Percentiles rank a stretch among this genome's conserved stretches.
Conservation (phyloP, 2,888 invertebrate genomes). For the Xestia c-nigrum region DNA sequence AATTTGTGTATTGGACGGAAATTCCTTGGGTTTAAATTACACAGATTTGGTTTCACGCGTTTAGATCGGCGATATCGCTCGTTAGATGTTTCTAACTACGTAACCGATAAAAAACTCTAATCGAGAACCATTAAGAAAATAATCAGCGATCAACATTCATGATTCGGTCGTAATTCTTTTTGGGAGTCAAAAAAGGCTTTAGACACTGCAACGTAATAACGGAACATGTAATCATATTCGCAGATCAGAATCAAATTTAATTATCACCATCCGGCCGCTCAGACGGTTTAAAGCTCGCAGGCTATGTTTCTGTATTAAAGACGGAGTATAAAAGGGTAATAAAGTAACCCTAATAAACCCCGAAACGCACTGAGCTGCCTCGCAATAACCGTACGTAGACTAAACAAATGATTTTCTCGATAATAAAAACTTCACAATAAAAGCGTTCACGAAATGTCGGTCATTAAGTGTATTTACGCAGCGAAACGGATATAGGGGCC, state of each 20-base stretch:
- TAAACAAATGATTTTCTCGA: constrained; percentile 90
- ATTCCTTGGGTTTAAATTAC: constrained; percentile 72
- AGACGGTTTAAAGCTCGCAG: constrained; percentile 75
- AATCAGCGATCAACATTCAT: constrained; percentile 77
- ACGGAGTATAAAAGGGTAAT: constrained; percentile 84
- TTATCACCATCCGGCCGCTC: constrained; percentile 81
- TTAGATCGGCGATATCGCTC: constrained; percentile 59
- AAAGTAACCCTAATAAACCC: constrained; percentile 89
- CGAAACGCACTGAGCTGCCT: constrained; percentile 84
- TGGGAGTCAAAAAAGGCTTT: constrained; percentile 76
- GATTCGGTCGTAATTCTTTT: constrained; percentile 76
- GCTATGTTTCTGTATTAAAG: constrained; percentile 81
- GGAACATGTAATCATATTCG: constrained; percentile 81
- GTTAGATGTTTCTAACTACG: constrained; percentile 64
- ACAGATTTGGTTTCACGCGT: constrained; percentile 60
- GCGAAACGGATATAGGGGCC: constrained; percentile 89
- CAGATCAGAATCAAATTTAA: constrained; percentile 87
- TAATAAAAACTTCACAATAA: constrained; percentile 90
- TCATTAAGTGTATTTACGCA: constrained; percentile 90
- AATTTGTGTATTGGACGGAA: constrained; percentile 74
- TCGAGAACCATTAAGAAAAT: constrained; percentile 73
- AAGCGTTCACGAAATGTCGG: constrained; percentile 89
- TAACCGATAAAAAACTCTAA: constrained; percentile 72
- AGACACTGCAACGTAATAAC: constrained; percentile 77
- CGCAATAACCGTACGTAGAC: constrained; percentile 89